These are phyloP conservation scores for Bagarius yarrelli DNA, from an alignment of 2,113 vertebrate species.

Conservation along the genomic window DNA sequence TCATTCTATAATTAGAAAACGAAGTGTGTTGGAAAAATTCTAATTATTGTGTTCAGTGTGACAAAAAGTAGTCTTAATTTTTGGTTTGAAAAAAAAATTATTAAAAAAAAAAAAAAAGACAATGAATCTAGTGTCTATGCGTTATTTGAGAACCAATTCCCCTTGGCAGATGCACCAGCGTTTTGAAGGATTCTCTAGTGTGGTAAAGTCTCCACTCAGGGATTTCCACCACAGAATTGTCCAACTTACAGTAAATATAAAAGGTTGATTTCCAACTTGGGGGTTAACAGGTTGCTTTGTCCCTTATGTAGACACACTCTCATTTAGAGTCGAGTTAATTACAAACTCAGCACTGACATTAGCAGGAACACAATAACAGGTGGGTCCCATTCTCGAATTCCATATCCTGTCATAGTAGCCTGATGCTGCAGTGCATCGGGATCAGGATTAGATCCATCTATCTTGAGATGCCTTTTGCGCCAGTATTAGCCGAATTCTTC, in stretches of 20 bases:
- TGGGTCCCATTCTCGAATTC: slow-evolving; percentile 49
- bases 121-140: not conserved
- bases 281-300: slow-evolving; percentile 50
- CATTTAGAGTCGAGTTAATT: slow-evolving; percentile 55
- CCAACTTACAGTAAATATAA: slow-evolving; percentile 63
- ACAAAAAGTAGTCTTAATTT: not conserved
- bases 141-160: not conserved
- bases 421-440: slow-evolving; percentile 41
- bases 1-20: not conserved
- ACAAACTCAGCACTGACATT: slow-evolving; percentile 36
- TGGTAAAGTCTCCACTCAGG: slow-evolving; percentile 53
- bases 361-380: slow-evolving; percentile 37
- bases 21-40: not conserved
- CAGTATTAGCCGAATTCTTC: slow-evolving; percentile 64
- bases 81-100: too few species aligned
- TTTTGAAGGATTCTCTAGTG: slow-evolving; percentile 42
- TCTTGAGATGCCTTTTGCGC: slow-evolving; percentile 63
- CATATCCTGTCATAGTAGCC: slow-evolving; percentile 41
- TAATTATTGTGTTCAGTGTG: too few species aligned
- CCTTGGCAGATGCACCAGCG: not conserved
- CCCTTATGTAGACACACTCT: slow-evolving; percentile 67
- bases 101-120: not conserved
- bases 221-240: slow-evolving; percentile 64
- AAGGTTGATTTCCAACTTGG: slow-evolving; percentile 61
- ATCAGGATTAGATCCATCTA: slow-evolving; percentile 61